Base-by-base conservation (phyloP, 2,113 vertebrate species). In the Phoxinus phoxinus region DNA sequence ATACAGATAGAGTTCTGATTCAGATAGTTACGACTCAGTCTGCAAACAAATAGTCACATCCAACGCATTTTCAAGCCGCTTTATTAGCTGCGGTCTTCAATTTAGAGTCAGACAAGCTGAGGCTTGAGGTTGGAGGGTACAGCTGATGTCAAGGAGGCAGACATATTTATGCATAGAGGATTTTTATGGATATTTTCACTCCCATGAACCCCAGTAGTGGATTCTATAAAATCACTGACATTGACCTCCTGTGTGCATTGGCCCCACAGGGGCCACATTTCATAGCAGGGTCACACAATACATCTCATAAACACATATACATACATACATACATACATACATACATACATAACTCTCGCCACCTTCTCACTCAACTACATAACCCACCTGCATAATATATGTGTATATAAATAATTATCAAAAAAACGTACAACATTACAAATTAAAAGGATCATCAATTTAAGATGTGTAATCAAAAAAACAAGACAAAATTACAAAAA, bases 221-320 rank as follows among this genome's bases (percentile, higher is more conserved):
- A 72, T n/a, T 58, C 23, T 44, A 32, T 71, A 15, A 73, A 86
- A 81, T 59, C 53, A 37, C 27, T 63, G 78, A 74, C 67, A 63
- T 4, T 81, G 77, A 86, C 85, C 78, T 65, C 9, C 19, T 51
- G 37, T 53, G 53, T 37, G 37, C 15, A 11, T 3, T 3, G 17
- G 30, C 0, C 44, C 58, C 72, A 7, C 27, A 48, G 41, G 72
- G 27, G 58, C 74, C 30, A 8, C 21, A 11, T 21, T 80, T 77
- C 69, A 71, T 67, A 41, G 51, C 83, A 88, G 82, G 63, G 81
- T 85, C 86, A 85, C 56, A 72, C 51, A 82, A 46, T 32, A 41
- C 61, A 79, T 56, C 65, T 61, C 84, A n/a, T 53, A 85, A 86
- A 84, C 86, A 87, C 88, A 61, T 83, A 72, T 83, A 72, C 63